A percentile compares a stretch with the other conserved stretches of the same genome.
These are phyloP conservation scores for Jaculus jaculus DNA, from an alignment of 2,113 vertebrate genomes.

Conservation along the genomic window DNA sequence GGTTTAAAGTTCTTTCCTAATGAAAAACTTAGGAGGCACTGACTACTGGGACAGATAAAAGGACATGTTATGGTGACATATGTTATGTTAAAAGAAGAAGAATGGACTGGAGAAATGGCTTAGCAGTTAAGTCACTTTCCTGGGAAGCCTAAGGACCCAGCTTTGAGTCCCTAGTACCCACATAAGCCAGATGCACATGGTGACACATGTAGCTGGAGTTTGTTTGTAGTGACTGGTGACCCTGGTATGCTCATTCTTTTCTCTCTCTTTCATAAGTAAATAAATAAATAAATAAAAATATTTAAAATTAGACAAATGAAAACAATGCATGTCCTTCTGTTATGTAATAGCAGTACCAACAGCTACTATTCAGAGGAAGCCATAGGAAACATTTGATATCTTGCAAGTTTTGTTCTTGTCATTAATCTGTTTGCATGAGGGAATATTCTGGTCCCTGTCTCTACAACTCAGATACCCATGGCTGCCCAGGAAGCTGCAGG, in stretches of 20 bases:
- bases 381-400: background rate
- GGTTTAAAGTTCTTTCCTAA: background rate
- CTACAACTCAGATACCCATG: background rate
- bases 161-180: no score
- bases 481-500: background rate
- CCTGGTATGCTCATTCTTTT: no score
- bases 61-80: background rate
- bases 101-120: background rate
- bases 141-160: no score
- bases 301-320: background rate
- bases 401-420: background rate
- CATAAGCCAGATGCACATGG: no score
- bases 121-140: no score
- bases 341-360: background rate
- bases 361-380: background rate
- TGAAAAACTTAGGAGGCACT: background rate
- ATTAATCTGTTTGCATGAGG: background rate
- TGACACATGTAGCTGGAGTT: no score
- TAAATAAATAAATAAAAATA: no score
- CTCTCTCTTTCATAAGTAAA: no score
- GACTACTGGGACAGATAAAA: background rate
- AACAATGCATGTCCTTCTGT: conserved; percentile 5
- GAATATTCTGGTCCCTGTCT: background rate
- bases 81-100: background rate
- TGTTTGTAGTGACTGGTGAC: no score